Base-by-base conservation (phyloP, 2,888 invertebrate genomes). In the Caenorhabditis becei region DNA sequence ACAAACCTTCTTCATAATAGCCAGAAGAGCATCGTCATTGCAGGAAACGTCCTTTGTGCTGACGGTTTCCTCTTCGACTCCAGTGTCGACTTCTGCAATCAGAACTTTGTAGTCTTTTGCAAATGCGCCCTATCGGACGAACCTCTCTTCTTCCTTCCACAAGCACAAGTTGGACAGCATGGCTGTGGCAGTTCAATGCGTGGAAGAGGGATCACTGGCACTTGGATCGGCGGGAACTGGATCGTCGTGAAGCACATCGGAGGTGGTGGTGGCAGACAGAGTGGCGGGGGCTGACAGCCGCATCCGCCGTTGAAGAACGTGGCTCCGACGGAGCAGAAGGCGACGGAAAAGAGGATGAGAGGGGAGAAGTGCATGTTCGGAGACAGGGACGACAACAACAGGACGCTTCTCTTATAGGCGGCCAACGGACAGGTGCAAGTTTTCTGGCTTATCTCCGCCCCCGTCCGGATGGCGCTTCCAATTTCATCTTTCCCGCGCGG, bases 91-190 rank as follows among this genome's bases (percentile, higher is more conserved):
- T 51, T 65, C 74, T 72, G 54, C 11, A 74, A 54, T 16, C 1
- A 23, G 16, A 20, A n/a, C 23, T 35, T 67, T 44, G 26, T 44
- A n/a, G n/a, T n/a, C n/a, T n/a, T n/a, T n/a, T n/a, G n/a, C n/a
- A n/a, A n/a, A n/a, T n/a, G n/a, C n/a, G n/a, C n/a, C n/a, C n/a
- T n/a, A n/a, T n/a, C n/a, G n/a, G n/a, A n/a, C 18, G 26, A 11
- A 54, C 67, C 75, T 51, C 87, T 83, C 85, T 87, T 87, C 82
- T 85, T 87, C 54, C 87, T 79, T 44, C 87, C 87, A 67, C 87
- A 87, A 24, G 83, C 83, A 35, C 87, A 84, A 18, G 85, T 80
- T 44, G 84, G 82, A 47, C 80, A 82, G 23, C 84, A 86, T 10
- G 84, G 83, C 35, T 80, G 71, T 14, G 83, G 79, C 44, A 86